Evolutionary conservation across 2,888 invertebrate genomes (phyloP), one percentile per base, ranked within the genome.

Genomic region (Hylaea fasciaria): DNA sequence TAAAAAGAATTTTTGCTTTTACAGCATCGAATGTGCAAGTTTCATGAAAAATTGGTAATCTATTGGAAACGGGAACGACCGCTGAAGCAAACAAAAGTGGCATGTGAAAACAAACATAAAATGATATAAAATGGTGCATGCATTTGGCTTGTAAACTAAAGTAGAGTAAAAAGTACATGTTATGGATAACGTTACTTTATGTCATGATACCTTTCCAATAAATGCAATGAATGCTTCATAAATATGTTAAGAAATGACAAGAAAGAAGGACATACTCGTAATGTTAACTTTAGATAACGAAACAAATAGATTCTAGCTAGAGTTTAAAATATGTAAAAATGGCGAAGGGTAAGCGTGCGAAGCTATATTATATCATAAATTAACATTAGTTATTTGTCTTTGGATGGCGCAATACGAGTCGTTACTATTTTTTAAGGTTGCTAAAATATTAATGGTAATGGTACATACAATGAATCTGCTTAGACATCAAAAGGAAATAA

Each of bases 291-390:
- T 37, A 13, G 29, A 22, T 12, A 40, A n/a, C 46, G n/a, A 28
- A 28, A 32, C 32, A 32, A 32, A 8, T 32, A 32, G 3, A 32
- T 28, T 28, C 28, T 32, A 32, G 32, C 32, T 7, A 32, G 32
- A 32, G 32, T 9, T n/a, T 16, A 45, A 41, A 32, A 10, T 41
- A 29, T 32, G 51, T 64, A 52, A 67, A 49, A 81, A 39, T 32
- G 81, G 84, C 86, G 53, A 78, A 77, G 77, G 78, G 66, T 60
- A 86, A 86, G 87, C 87, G 86, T 86, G 87, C 83, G 62, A 28
- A 86, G 87, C 87, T 47, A 51, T 65, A 64, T 8, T 16, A 56
- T 32, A 51, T 37, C 17, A 46, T 37, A 37, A 44, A 11, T 46
- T 40, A 61, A 46, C 50, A 37, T 48, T n/a, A n/a, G n/a, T 47